These are phyloP conservation scores for Halcyon badia DNA, from an alignment of 2,797 vertebrate genomes.

Conservation along the genomic window DNA sequence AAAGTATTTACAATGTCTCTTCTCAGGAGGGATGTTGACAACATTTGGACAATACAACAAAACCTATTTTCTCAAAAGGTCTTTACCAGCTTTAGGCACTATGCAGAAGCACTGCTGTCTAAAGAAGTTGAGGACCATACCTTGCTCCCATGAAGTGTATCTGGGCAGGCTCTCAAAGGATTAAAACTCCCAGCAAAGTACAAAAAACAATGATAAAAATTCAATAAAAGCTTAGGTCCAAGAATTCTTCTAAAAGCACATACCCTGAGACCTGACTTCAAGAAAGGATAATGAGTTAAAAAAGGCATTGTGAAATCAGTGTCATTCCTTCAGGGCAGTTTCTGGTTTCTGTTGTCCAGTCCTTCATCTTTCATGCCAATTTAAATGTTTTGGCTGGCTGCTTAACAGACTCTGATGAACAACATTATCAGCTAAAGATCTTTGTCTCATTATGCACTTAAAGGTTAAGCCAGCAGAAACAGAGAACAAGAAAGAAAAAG, in stretches of 20 bases:
- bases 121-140: neutral
- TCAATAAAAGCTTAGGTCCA: neutral
- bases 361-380: neutral
- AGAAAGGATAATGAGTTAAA: neutral
- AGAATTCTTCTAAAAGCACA: neutral
- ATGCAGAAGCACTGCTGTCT: neutral
- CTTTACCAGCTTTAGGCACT: neutral
- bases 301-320: neutral
- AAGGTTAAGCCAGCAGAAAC: neutral
- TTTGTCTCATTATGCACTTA: neutral
- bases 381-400: neutral
- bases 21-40: neutral
- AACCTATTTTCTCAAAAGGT: neutral
- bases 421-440: neutral
- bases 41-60: neutral
- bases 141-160: neutral
- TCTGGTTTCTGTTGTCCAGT: conserved; percentile 10
- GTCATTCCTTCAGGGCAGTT: neutral
- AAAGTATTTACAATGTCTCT: neutral
- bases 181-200: neutral
- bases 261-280: neutral
- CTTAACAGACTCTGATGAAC: neutral
- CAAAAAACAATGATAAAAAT: neutral
- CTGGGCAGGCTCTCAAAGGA: neutral
- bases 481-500: neutral